Conservation (phyloP, 1,140 invertebrate species). For the Grapholita molesta region DNA sequence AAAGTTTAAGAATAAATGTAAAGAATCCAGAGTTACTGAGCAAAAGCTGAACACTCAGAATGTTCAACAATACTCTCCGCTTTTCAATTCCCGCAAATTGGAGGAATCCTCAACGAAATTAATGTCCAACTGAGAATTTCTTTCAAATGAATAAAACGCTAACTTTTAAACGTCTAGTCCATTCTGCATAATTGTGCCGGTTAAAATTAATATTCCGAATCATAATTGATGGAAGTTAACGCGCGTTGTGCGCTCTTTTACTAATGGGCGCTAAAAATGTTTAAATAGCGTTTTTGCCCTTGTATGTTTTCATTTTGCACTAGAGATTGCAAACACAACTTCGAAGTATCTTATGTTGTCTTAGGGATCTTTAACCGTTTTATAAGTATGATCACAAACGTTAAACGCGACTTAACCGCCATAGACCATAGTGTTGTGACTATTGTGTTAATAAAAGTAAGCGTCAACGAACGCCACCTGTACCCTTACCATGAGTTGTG, state of each 20-base stretch:
- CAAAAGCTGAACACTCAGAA: not conserved
- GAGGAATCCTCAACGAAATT: not conserved
- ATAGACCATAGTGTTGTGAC: too few relatives aligned
- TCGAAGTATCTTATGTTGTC: too few relatives aligned
- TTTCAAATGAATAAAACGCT: slow-evolving; percentile 2
- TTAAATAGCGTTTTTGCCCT: not conserved
- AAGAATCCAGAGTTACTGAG: not conserved
- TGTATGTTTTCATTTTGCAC: not conserved
- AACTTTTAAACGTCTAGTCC: not conserved
- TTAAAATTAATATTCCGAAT: slow-evolving; percentile 5
- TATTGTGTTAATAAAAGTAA: too few relatives aligned
- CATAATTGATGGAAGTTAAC: not conserved
- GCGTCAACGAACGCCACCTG: too few relatives aligned
- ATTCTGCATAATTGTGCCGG: slow-evolving; percentile 3
- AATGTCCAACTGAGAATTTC: not conserved
- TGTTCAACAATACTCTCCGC: not conserved
- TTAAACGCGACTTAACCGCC: too few relatives aligned
- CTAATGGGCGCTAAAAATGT: not conserved
- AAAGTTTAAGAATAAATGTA: not conserved
- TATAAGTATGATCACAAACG: too few relatives aligned
- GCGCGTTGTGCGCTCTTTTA: not conserved
- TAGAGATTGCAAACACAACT: not conserved
- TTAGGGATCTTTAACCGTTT: too few relatives aligned
- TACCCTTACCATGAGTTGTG: too few relatives aligned
- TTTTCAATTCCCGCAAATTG: not conserved